phyloP scores from a whole-genome alignment of 53 echinoderm and acorn worm species.

The Hippasteria phrygiana region DNA sequence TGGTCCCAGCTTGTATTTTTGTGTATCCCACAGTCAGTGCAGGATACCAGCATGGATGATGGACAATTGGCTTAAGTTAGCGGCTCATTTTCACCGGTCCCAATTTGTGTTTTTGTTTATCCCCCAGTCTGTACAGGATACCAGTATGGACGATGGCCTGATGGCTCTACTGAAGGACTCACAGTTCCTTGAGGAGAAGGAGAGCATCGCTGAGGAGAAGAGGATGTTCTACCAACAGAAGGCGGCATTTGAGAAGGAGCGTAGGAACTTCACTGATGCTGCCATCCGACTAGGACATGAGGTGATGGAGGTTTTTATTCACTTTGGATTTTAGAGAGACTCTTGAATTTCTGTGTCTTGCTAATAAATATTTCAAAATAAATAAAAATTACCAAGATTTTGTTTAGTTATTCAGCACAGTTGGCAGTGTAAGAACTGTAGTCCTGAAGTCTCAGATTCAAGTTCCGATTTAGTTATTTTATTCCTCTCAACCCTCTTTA shows the following conservation, averaged over 20 bases:
- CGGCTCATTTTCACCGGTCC: slow-evolving; percentile 61
- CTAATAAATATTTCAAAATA: too few species aligned
- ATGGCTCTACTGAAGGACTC: slow-evolving; percentile 85
- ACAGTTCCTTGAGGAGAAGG: slow-evolving; percentile 94
- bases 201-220: slow-evolving; percentile 84
- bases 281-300: slow-evolving; percentile 93
- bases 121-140: slow-evolving; percentile 76
- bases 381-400: too few species aligned
- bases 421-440: too few species aligned
- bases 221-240: slow-evolving; percentile 88
- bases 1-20: not conserved
- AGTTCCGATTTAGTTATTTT: too few species aligned
- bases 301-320: slow-evolving; percentile 45
- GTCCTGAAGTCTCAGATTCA: too few species aligned
- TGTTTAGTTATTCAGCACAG: too few species aligned
- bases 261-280: slow-evolving; percentile 94
- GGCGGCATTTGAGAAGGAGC: slow-evolving; percentile 82
- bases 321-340: too few species aligned
- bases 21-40: slow-evolving; percentile 60
- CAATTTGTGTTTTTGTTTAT: not conserved
- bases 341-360: too few species aligned
- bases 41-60: slow-evolving; percentile 77
- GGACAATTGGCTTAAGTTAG: slow-evolving; percentile 74
- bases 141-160: slow-evolving; percentile 72
- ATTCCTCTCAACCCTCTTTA: too few species aligned